Base-by-base conservation (phyloP, 1,140 invertebrate genomes). In the Psix sp. region DNA sequence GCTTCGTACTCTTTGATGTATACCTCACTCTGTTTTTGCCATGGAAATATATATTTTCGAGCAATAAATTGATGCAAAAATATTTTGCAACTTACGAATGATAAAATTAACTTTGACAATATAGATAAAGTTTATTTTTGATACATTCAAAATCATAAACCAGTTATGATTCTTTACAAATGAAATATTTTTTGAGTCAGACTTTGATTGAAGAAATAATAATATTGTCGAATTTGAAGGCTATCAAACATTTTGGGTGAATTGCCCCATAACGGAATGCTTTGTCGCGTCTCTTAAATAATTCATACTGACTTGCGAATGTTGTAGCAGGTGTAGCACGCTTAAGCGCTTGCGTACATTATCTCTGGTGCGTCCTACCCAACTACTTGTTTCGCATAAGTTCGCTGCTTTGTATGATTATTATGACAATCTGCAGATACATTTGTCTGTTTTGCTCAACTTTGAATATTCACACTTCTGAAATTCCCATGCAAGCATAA, bases 241-340 rank as follows among this genome's bases (percentile, higher is more conserved):
- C n/a, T n/a, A n/a, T n/a, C n/a, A n/a, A n/a, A n/a, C n/a, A n/a
- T 73, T 73, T 73, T 65, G 68, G 60, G 57, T 52, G 59, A 73
- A 73, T 65, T 60, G 54, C 15, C 49, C 56, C 39, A 42, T 42
- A 31, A 57, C 51, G 42, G 36, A 57, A 54, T 56, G 60, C 62
- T 42, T 48, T 57, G 52, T 33, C 33, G 38, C 56, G 48, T 4
- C 51, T 72, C 38, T 73, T 73, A 73, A 73, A 73, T 73, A 65
- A 73, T 73, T 73, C 60, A 72, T 71, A 45, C 16, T 42, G 24
- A 51, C 42, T 71, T 51, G 65, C 48, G 57, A 46, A 35, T 40
- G 42, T 0, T 16, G 48, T 43, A 60, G 70, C 70, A 73, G 70
- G 60, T 70, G 66, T 48, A 67, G 62, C 36, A n/a, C n/a, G 51